Conservation (phyloP, 2,113 vertebrate genomes). For the Boleophthalmus pectinirostris region DNA sequence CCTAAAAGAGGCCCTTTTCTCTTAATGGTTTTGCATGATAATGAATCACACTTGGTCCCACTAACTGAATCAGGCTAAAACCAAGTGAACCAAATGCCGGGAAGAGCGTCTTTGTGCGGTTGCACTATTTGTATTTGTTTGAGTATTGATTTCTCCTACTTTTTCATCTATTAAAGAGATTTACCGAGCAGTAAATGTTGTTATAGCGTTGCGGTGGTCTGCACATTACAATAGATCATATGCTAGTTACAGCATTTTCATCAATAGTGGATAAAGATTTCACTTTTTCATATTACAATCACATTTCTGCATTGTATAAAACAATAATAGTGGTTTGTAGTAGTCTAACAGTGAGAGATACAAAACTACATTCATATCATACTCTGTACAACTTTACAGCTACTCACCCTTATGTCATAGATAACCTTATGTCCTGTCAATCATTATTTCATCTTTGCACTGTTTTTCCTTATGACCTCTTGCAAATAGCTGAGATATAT, state of each 20-base stretch:
- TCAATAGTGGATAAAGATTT: conserved; percentile 45
- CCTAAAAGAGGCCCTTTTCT: conserved; percentile 21
- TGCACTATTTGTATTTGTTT: conserved; percentile 57
- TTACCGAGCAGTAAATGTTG: conserved; percentile 58
- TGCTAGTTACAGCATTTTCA: conserved; percentile 31
- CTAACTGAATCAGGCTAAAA: conserved; percentile 33
- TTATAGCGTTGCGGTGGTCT: conserved; percentile 34
- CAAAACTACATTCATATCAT: no score
- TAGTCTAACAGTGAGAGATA: no score
- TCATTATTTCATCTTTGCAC: no score
- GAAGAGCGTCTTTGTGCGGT: conserved; percentile 12
- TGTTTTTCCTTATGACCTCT: no score
- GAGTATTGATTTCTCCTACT: conserved; percentile 51
- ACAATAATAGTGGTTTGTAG: no score
- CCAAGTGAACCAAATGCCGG: background rate
- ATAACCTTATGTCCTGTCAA: no score
- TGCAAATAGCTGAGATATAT: no score
- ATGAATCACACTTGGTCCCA: conserved; percentile 35
- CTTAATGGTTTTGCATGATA: conserved; percentile 46
- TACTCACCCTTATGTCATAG: no score
- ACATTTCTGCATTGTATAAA: background rate
- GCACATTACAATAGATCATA: conserved; percentile 46
- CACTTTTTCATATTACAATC: conserved; percentile 11
- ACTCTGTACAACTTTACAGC: no score
- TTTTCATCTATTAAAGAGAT: conserved; percentile 64